Conservation (phyloP, 2,888 invertebrate genomes). For the Cloeon dipterum region DNA sequence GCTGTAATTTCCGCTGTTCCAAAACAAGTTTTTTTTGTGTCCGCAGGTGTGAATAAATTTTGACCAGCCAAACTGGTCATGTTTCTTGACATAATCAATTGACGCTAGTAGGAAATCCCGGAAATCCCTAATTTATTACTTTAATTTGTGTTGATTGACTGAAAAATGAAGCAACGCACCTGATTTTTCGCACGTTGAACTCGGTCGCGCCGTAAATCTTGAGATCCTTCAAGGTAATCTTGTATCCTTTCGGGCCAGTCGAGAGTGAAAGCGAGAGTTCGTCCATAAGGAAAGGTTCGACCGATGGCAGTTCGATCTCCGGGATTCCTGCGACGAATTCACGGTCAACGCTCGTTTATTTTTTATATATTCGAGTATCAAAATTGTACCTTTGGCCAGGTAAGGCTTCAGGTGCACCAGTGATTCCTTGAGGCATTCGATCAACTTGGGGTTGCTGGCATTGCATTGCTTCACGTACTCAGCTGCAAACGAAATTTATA, state of each 20-base stretch:
- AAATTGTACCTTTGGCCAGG: conserved; percentile 15
- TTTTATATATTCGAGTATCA: too few relatives aligned
- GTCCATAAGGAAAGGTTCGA: conserved; percentile 31
- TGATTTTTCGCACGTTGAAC: conserved; percentile 22
- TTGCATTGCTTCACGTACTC: conserved; percentile 43
- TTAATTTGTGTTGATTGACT: too few relatives aligned
- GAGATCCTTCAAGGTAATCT: conserved; percentile 20
- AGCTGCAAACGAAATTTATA: conserved; percentile 19
- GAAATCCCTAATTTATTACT: too few relatives aligned
- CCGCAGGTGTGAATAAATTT: too few relatives aligned
- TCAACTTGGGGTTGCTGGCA: conserved; percentile 31
- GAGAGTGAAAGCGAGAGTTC: conserved; percentile 26
- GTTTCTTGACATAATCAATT: too few relatives aligned
- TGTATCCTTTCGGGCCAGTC: conserved; percentile 24
- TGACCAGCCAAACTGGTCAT: too few relatives aligned
- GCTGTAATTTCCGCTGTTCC: too few relatives aligned
- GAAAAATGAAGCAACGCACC: too few relatives aligned
- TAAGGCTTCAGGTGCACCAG: conserved; percentile 22
- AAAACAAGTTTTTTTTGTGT: too few relatives aligned
- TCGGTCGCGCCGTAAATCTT: conserved; percentile 23
- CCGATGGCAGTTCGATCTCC: conserved; percentile 38
- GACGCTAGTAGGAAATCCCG: too few relatives aligned
- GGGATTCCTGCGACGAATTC: conserved; percentile 22
- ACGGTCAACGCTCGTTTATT: too few relatives aligned
- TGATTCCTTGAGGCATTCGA: conserved; percentile 20